Evolutionary conservation across 2,888 invertebrate genomes (phyloP).

Genomic region (Spodoptera littoralis): DNA sequence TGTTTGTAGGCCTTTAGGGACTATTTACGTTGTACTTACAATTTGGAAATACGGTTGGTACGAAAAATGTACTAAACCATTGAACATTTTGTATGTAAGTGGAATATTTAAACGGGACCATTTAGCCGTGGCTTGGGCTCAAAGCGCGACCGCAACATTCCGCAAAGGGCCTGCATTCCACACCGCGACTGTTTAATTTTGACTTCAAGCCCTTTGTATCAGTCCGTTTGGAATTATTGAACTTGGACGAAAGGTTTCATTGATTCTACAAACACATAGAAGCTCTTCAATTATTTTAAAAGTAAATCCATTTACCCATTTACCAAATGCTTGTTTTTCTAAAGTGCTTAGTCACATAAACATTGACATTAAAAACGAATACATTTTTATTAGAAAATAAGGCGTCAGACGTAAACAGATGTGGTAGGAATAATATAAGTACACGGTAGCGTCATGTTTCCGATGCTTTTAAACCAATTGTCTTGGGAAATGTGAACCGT

Average conservation of each 20-base stretch:
- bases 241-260: slow-evolving; percentile 22
- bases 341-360: too few species aligned
- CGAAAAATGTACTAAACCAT: slow-evolving; percentile 17
- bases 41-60: not conserved
- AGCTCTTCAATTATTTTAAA: too few species aligned
- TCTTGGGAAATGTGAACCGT: slow-evolving; percentile 65
- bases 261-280: slow-evolving; percentile 9
- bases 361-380: too few species aligned
- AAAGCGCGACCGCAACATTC: slow-evolving; percentile 65
- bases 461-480: slow-evolving; percentile 76
- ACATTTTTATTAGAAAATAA: slow-evolving; percentile 3
- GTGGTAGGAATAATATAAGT: slow-evolving; percentile 46
- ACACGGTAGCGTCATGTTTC: slow-evolving; percentile 67
- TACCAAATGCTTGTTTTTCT: too few species aligned
- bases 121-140: slow-evolving; percentile 53
- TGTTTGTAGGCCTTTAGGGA: too few species aligned
- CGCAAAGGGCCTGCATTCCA: slow-evolving; percentile 58
- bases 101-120: slow-evolving; percentile 57
- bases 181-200: slow-evolving; percentile 58
- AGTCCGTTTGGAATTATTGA: slow-evolving; percentile 28
- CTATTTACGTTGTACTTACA: too few species aligned
- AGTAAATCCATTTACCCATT: too few species aligned
- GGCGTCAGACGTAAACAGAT: slow-evolving; percentile 22
- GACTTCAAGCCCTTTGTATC: slow-evolving; percentile 32
- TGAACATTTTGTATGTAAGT: slow-evolving; percentile 36